Evolutionary conservation across 2,888 invertebrate species (phyloP).

Genomic region (Vanessa cardui): DNA sequence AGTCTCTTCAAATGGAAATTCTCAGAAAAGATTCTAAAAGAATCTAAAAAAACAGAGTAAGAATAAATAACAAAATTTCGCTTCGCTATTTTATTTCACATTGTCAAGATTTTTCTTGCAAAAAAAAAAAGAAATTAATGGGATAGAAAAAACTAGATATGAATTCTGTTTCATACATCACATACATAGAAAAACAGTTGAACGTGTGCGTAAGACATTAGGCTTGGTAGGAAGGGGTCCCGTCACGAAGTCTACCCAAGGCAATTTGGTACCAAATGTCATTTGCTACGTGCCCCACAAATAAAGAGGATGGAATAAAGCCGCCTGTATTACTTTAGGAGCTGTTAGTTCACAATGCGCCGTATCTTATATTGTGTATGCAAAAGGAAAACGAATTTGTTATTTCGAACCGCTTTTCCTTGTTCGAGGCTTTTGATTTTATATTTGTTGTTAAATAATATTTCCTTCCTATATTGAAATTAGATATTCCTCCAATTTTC

Average conservation of each 20-base stretch:
- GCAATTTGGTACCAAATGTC: constrained; percentile 82
- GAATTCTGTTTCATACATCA: constrained; percentile 24
- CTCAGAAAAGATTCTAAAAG: too few relatives aligned
- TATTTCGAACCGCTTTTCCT: constrained; percentile 33
- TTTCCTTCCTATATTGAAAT: not conserved
- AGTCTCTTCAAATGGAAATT: not conserved
- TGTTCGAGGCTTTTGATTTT: constrained; percentile 18
- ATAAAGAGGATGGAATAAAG: constrained; percentile 77
- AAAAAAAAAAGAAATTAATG: constrained; percentile 7
- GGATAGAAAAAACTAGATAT: constrained; percentile 20
- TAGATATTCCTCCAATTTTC: not conserved
- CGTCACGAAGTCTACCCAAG: constrained; percentile 76
- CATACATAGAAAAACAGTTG: constrained; percentile 60
- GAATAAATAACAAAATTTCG: not conserved
- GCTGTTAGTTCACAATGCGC: constrained; percentile 55
- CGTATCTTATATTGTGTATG: constrained; percentile 40
- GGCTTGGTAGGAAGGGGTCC: constrained; percentile 62
- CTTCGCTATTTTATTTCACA: not conserved
- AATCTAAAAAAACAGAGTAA: not conserved
- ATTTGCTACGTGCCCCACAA: constrained; percentile 77
- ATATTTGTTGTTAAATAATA: constrained; percentile 15
- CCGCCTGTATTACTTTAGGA: constrained; percentile 65
- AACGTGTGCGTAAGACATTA: constrained; percentile 73
- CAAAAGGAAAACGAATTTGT: constrained; percentile 38
- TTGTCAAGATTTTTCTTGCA: not conserved